Conservation (phyloP, 1,140 invertebrate genomes). For the Vollenhovia emeryi region DNA sequence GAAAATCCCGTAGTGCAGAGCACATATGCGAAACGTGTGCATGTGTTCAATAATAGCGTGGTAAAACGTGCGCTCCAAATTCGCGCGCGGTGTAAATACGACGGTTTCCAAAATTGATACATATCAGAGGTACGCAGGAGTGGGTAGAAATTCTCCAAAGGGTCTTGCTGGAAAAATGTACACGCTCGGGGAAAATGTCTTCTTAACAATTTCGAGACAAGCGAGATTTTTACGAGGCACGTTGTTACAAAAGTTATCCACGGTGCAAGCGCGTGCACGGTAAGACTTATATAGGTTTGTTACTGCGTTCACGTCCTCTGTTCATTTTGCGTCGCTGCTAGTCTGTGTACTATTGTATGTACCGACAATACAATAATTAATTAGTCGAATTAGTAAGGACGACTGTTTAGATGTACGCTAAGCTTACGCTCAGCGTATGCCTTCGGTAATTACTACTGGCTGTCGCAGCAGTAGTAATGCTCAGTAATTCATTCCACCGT, state of each 20-base stretch:
- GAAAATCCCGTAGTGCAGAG: slow-evolving; percentile 16
- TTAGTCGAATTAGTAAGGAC: neutral
- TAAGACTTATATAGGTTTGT: neutral
- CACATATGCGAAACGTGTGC: neutral
- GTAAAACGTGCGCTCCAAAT: neutral
- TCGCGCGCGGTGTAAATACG: neutral
- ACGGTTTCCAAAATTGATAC: neutral
- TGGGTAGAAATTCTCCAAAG: neutral
- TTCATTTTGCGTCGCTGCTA: neutral
- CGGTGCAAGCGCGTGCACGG: neutral
- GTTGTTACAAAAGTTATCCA: neutral
- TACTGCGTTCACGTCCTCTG: neutral
- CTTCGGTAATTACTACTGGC: neutral
- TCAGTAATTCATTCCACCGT: slow-evolving; percentile 15
- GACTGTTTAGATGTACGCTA: slow-evolving; percentile 14
- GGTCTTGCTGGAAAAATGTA: neutral
- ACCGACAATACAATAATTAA: slow-evolving; percentile 24
- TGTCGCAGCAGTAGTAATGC: neutral
- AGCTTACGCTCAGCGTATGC: neutral
- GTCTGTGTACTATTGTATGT: neutral
- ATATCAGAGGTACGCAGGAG: no score
- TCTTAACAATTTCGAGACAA: neutral
- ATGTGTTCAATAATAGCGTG: neutral
- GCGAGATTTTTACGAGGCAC: neutral
- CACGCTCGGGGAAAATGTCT: neutral